Evolutionary conservation across 2,113 vertebrate species (phyloP).

Genomic region (Scomber colias): DNA sequence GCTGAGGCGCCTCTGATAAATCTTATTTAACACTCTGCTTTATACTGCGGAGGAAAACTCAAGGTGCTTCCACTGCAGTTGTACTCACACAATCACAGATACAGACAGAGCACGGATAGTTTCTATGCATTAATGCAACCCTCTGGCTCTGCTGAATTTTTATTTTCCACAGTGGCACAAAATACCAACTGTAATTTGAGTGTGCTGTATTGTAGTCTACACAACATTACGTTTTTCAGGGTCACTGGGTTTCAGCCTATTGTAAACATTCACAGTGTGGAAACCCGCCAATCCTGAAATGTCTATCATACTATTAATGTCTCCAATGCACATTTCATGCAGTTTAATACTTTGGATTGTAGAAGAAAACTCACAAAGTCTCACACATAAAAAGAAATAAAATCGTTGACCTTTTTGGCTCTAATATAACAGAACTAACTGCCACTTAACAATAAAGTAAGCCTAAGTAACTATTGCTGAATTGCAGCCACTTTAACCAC

Average conservation of each 20-base stretch:
- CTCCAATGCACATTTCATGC: background rate
- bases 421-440: no score
- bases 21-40: constrained; percentile 76
- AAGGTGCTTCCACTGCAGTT: constrained; percentile 45
- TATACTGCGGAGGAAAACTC: constrained; percentile 46
- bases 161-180: constrained; percentile 1
- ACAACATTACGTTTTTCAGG: constrained; percentile 18
- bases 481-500: background rate
- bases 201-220: constrained; percentile 23
- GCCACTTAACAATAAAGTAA: background rate
- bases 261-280: background rate
- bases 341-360: background rate
- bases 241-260: background rate
- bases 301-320: background rate
- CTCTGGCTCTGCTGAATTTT: constrained; percentile 16
- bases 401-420: background rate
- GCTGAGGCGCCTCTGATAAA: constrained; percentile 68
- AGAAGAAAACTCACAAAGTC: background rate
- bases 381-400: background rate
- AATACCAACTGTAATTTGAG: constrained; percentile 13
- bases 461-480: background rate
- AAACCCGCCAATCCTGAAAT: background rate
- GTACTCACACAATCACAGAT: constrained; percentile 39
- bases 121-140: constrained; percentile 26
- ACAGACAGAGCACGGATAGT: constrained; percentile 36